Percentiles rank a stretch among this genome's conserved stretches.
phyloP scores from a whole-genome alignment of 2,113 vertebrate species.

The Notarius lentiginosus region DNA sequence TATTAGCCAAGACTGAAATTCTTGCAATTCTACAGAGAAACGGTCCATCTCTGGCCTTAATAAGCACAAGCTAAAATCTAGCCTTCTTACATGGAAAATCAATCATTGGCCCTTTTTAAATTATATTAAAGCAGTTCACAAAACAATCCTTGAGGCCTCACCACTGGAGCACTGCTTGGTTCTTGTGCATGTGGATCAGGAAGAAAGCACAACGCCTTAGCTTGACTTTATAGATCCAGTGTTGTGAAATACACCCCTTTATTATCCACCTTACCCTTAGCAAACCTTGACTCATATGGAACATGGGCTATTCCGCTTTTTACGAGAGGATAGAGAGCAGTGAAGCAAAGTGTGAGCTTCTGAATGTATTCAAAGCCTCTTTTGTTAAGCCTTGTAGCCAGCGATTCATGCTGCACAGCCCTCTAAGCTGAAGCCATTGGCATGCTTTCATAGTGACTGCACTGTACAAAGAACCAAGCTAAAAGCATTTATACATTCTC shows the following conservation, averaged over 20 bases:
- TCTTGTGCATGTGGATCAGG: neutral
- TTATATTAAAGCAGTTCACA: neutral
- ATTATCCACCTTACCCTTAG: neutral
- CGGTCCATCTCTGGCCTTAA: neutral
- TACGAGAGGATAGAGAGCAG: neutral
- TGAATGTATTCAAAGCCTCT: slow-evolving; percentile 55
- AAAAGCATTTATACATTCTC: slow-evolving; percentile 42
- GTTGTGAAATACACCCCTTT: neutral
- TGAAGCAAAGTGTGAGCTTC: slow-evolving; percentile 31
- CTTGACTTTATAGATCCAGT: neutral
- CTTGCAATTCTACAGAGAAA: neutral
- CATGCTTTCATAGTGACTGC: slow-evolving; percentile 44
- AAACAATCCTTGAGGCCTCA: neutral
- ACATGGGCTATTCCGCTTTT: slow-evolving; percentile 3
- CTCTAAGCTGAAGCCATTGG: slow-evolving; percentile 43
- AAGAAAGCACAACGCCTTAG: neutral
- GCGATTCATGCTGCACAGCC: slow-evolving; percentile 43
- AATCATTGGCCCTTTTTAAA: neutral
- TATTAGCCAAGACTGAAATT: slow-evolving; percentile 9
- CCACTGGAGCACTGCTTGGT: neutral
- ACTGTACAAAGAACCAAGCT: slow-evolving; percentile 7
- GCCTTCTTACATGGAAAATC: neutral
- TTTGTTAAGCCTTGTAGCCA: slow-evolving; percentile 48
- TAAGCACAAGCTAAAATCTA: neutral
- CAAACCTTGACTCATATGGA: neutral